phyloP scores from a whole-genome alignment of 2,888 invertebrate genomes.

The Andrena bicolor region DNA sequence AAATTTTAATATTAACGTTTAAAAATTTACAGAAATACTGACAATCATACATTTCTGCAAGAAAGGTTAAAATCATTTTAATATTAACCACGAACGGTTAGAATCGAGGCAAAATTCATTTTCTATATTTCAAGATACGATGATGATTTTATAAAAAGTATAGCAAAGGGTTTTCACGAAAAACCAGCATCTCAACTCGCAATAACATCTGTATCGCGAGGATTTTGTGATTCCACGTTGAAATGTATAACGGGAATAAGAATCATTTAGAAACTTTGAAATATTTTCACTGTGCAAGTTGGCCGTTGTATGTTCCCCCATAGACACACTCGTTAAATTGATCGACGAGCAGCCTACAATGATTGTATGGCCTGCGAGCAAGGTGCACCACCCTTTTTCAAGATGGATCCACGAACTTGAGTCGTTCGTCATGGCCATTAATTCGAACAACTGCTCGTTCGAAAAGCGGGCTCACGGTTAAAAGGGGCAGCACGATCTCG shows the following conservation, averaged over 20 bases:
- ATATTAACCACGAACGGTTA: no score
- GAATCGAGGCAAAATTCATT: no score
- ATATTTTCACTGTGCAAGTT: conserved; percentile 1
- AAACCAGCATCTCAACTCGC: neutral
- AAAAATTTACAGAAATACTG: no score
- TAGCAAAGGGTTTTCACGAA: neutral
- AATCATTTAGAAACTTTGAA: neutral
- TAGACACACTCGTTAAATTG: conserved; percentile 6
- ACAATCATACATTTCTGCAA: no score
- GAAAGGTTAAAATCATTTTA: no score
- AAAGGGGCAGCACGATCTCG: neutral
- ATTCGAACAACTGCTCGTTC: conserved; percentile 35
- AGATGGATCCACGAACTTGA: conserved; percentile 31
- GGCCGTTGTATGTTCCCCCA: neutral
- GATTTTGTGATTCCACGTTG: neutral
- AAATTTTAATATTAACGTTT: no score
- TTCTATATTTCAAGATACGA: no score
- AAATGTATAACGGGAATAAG: neutral
- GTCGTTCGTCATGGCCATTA: conserved; percentile 43
- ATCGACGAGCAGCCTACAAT: conserved; percentile 11
- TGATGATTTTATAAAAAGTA: neutral
- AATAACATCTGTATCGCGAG: neutral
- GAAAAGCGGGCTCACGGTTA: conserved; percentile 3
- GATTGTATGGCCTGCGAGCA: neutral
- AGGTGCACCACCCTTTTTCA: conserved; percentile 6